These are phyloP conservation scores for Eremobia ochroleuca DNA, from an alignment of 2,888 invertebrate species.

Conservation along the genomic window DNA sequence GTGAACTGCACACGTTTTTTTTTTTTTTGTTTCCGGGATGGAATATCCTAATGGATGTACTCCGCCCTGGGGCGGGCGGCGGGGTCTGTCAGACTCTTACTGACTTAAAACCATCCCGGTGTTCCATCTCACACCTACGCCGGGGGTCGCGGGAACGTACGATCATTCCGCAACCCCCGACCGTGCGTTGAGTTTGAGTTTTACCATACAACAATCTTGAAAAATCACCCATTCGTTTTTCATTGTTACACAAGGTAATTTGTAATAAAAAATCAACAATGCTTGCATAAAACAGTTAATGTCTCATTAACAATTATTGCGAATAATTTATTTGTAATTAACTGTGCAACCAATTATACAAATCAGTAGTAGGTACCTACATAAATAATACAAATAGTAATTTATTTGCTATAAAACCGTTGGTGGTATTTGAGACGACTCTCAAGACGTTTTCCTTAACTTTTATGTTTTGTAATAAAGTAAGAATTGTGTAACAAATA, in stretches of 20 bases:
- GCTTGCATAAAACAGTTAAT: no score
- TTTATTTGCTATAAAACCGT: slow-evolving; percentile 18
- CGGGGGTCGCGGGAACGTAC: no score
- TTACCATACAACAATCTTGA: no score
- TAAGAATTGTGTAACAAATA: neutral
- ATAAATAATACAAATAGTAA: neutral
- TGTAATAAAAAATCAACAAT: neutral
- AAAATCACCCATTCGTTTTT: neutral
- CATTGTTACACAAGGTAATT: neutral
- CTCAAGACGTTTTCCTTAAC: neutral
- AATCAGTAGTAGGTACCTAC: neutral
- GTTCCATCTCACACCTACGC: no score
- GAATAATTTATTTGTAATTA: neutral
- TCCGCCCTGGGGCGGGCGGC: no score
- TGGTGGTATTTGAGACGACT: neutral
- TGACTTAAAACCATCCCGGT: no score
- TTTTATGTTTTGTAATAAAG: slow-evolving; percentile 2
- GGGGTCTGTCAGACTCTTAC: no score
- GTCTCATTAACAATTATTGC: neutral
- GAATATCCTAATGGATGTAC: no score
- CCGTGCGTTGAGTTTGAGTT: no score
- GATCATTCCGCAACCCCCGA: no score
- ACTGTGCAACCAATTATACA: neutral
- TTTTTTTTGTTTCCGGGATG: no score
- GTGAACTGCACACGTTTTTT: no score